These are phyloP conservation scores for Drosophila mettleri DNA, from an alignment of 2,888 invertebrate genomes.

Conservation along the genomic window DNA sequence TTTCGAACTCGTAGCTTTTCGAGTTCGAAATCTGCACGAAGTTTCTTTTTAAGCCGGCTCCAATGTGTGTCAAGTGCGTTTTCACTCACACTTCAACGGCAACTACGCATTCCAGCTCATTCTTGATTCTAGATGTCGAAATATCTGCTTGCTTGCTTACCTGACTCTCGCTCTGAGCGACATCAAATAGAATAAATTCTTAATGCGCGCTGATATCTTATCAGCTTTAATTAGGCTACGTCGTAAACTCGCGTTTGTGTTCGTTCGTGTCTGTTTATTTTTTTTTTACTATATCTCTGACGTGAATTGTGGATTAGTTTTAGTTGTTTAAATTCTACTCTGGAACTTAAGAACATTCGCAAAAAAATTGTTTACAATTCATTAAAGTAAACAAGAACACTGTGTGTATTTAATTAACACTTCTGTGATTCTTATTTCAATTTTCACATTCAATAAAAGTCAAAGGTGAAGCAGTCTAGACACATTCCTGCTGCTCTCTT, in stretches of 20 bases:
- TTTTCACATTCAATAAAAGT: slow-evolving; percentile 3
- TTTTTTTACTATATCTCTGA: slow-evolving; percentile 9
- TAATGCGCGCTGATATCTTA: slow-evolving; percentile 43
- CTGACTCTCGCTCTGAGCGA: slow-evolving; percentile 4
- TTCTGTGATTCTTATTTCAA: not conserved
- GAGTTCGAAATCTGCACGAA: slow-evolving; percentile 44
- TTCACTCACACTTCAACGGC: slow-evolving; percentile 36
- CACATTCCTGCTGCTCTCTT: not conserved
- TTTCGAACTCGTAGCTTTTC: slow-evolving; percentile 51
- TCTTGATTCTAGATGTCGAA: slow-evolving; percentile 28
- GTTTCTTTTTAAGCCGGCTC: slow-evolving; percentile 43
- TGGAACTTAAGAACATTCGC: not conserved
- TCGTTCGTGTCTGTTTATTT: slow-evolving; percentile 2
- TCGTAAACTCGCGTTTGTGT: slow-evolving; percentile 4
- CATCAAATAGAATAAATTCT: slow-evolving; percentile 18
- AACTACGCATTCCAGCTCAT: slow-evolving; percentile 34
- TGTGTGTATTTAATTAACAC: slow-evolving; percentile 13
- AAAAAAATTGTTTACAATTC: slow-evolving; percentile 1
- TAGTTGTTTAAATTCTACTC: slow-evolving; percentile 1
- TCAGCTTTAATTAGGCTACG: slow-evolving; percentile 29
- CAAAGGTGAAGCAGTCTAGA: slow-evolving; percentile 2
- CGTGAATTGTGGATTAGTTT: slow-evolving; percentile 22
- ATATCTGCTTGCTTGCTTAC: slow-evolving; percentile 13
- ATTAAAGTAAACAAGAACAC: not conserved
- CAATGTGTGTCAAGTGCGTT: slow-evolving; percentile 72